phyloP scores from a whole-genome alignment of 2,797 vertebrate species.

The Eremophila alpestris region DNA sequence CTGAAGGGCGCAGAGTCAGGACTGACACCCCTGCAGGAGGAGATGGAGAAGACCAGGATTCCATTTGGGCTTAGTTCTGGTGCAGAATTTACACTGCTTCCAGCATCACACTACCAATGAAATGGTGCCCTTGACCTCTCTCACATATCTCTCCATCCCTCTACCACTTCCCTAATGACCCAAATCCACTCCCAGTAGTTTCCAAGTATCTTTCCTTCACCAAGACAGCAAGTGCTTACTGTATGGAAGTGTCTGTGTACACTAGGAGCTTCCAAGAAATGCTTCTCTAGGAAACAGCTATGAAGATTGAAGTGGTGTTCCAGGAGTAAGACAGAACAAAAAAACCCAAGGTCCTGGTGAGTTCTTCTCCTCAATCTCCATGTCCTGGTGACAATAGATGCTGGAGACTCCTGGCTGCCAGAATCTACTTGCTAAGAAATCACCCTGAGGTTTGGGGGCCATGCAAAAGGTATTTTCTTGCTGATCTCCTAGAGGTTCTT shows the following conservation, averaged over 20 bases:
- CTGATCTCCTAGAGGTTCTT: not conserved
- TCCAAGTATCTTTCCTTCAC: not conserved
- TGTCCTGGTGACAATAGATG: rapidly evolving
- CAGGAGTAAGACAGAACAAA: not conserved
- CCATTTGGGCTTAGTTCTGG: not conserved
- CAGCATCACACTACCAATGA: not conserved
- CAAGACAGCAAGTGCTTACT: not conserved
- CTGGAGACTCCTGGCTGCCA: not conserved
- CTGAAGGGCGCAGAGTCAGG: not conserved
- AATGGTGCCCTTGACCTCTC: not conserved
- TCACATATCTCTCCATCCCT: rapidly evolving
- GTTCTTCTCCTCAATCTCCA: not conserved
- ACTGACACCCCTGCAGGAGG: not conserved
- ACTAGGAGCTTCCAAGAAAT: not conserved
- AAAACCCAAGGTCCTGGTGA: not conserved
- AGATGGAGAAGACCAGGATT: not conserved
- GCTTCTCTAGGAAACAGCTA: not conserved
- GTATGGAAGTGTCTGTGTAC: not conserved
- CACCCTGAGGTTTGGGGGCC: not conserved
- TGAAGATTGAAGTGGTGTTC: not conserved
- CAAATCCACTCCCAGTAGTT: not conserved
- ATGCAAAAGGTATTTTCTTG: not conserved
- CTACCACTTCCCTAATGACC: not conserved
- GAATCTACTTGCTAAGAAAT: not conserved
- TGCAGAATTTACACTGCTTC: not conserved